Evolutionary conservation across 2,888 invertebrate species (phyloP), one percentile per base, ranked within the genome.

Genomic region (Neria commutata): DNA sequence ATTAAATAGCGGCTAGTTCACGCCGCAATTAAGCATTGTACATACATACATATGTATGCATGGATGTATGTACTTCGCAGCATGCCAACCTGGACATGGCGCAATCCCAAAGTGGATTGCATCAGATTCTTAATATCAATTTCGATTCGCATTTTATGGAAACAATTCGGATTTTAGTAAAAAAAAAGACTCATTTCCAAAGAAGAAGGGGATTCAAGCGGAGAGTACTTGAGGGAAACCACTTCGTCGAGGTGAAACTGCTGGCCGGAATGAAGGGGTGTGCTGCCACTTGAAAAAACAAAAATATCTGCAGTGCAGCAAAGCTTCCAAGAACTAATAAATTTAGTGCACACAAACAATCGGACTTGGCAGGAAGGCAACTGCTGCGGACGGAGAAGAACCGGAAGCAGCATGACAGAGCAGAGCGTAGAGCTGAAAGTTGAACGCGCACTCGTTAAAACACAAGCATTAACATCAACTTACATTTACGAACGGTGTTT

Each of bases 401-500:
- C 29, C 29, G 11, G 6, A 11, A 29, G 29, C 29, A 29, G 29
- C 29, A 11, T 6, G 6, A 29, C 29, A 29, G n/a, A n/a, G n/a
- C 29, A 29, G 29, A 6, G 29, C 11, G 29, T 11, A 8, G 29
- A 6, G 11, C 29, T 29, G 29, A 8, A 29, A 29, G 6, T 29
- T 29, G 11, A 29, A 29, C 6, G 11, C 29, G 29, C 6, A 42
- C 17, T 42, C 42, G 42, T 42, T 42, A 42, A 42, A 42, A 21
- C 42, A 42, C 19, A 8, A 21, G 14, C 42, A 42, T 42, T 42
- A 42, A 42, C 21, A 42, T 17, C 42, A 42, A 19, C 42, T 42
- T 19, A 42, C 42, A 42, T 19, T 42, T 42, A 42, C 42, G 21
- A 42, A 17, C 17, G 42, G 21, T 42, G 42, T 42, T 42, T 42